Percentiles rank a stretch among this genome's conserved stretches.
These are phyloP conservation scores for Oriolus oriolus DNA, from an alignment of 2,113 vertebrate genomes.

Conservation along the genomic window DNA sequence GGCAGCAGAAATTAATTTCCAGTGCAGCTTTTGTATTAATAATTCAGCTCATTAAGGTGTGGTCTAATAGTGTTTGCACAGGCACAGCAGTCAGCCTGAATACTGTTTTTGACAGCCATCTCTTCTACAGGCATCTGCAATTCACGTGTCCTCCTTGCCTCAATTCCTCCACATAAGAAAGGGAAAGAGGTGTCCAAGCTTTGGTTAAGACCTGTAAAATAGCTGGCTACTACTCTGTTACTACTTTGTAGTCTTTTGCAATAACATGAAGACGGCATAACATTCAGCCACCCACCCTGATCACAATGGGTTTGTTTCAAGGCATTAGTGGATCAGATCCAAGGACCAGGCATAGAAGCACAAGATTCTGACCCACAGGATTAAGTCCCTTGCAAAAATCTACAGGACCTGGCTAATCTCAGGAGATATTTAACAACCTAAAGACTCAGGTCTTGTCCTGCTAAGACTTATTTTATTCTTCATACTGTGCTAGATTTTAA, in stretches of 20 bases:
- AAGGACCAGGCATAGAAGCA: background rate
- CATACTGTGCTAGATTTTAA: background rate
- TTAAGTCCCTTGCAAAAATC: background rate
- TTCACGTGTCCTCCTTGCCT: background rate
- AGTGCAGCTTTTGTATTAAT: slow-evolving; percentile 32
- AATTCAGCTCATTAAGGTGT: slow-evolving; percentile 28
- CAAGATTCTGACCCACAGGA: background rate
- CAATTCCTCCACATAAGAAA: fast-evolving
- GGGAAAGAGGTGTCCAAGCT: background rate
- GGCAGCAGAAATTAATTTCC: slow-evolving; percentile 15
- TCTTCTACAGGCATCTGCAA: background rate
- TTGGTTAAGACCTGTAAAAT: background rate
- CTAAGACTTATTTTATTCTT: background rate
- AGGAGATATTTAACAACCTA: background rate
- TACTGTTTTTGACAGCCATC: background rate
- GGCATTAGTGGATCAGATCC: background rate
- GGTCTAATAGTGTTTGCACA: background rate
- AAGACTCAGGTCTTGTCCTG: background rate
- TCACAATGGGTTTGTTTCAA: background rate
- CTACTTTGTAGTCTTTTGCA: background rate
- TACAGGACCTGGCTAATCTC: background rate
- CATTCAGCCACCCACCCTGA: background rate
- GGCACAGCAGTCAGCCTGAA: background rate
- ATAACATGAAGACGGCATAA: background rate
- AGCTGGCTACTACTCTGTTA: background rate